Base-by-base conservation (phyloP, 2,888 invertebrate species). In the Cancer borealis region DNA sequence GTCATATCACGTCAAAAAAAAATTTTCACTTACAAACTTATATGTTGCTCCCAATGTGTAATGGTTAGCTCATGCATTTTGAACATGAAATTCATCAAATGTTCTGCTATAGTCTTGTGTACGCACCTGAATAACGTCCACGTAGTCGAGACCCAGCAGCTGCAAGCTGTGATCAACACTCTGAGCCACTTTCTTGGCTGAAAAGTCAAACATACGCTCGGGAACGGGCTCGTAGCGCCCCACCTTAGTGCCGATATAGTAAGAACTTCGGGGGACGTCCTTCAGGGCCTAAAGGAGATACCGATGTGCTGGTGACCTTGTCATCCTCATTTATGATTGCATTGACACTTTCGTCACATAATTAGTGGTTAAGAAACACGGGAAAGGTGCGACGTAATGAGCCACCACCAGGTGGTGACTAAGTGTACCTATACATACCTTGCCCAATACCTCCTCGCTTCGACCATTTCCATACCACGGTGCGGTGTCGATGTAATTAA, bases 401-500 rank as follows among this genome's bases (percentile, higher is more conserved):
- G 73, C 26, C 26, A 26, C 0, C 10, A 26, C 8, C 26, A 73
- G 8, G 21, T 8, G n/a, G 21, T 73, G 6, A 73, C 26, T 8
- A 73, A 73, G 73, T 8, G 26, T 26, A 8, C 21, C 60, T 12
- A 14, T 54, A 73, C 73, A 73, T 73, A 97, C 97, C 97, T 98
- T 98, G 95, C 99, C 99, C 45, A 99, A 97, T 17, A 98, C 97
- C 95, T 97, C 97, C 97, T 99, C 99, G 0, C 99, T 98, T 95
- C 97, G 97, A 0, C 99, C 98, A 96, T 98, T 98, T 0, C 99
- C 99, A 96, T 99, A 99, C 98, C 98, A 99, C 0, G 99, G 99
- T 0, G 98, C 98, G 0, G 99, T 99, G 96, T 99, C 99, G 94
- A 99, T 97, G 96, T 98, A 98, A 97, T 99, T 99, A 30, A 99